Conservation (phyloP, 64 coral and sea anemone species). For the Orbicella faveolata region DNA sequence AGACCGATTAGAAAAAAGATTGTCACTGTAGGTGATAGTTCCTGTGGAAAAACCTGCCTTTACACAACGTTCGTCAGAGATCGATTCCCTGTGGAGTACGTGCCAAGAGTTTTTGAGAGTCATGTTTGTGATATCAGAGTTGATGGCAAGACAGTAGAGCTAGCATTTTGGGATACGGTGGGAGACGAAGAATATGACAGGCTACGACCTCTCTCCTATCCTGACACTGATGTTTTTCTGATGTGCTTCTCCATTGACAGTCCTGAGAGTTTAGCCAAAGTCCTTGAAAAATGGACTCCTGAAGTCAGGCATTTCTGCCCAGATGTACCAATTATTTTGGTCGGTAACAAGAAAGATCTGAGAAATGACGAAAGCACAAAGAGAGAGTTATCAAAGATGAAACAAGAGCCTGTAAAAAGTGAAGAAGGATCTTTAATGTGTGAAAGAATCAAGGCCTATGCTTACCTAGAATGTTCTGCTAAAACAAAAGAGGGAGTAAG, state of each 20-base stretch:
- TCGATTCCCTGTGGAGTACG: conserved; percentile 91
- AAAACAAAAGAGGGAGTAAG: conserved; percentile 96
- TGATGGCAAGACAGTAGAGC: conserved; percentile 80
- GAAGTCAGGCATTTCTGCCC: conserved; percentile 98
- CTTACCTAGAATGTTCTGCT: conserved; percentile 95
- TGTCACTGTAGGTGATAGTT: conserved; percentile 96
- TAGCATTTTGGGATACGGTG: conserved; percentile 95
- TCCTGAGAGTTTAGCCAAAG: conserved; percentile 90
- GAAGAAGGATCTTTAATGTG: conserved; percentile 66
- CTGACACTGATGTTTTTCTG: conserved; percentile 84
- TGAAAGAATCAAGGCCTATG: conserved; percentile 76
- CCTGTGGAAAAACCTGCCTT: conserved; percentile 97
- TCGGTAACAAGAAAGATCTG: conserved; percentile 98
- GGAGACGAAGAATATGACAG: conserved; percentile 90
- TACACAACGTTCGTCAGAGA: conserved; percentile 84
- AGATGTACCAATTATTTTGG: conserved; percentile 95
- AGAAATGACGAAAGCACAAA: conserved; percentile 93
- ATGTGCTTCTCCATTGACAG: conserved; percentile 97
- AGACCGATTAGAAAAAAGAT: conserved; percentile 80
- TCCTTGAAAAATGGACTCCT: conserved; percentile 94
- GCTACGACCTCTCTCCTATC: conserved; percentile 88
- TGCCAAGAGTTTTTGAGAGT: conserved; percentile 93
- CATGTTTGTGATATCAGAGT: conserved; percentile 92
- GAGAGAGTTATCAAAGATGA: conserved; percentile 90
- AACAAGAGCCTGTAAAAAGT: conserved; percentile 83